phyloP scores from a whole-genome alignment of 2,888 invertebrate genomes.

The Microdon myrmicae region DNA sequence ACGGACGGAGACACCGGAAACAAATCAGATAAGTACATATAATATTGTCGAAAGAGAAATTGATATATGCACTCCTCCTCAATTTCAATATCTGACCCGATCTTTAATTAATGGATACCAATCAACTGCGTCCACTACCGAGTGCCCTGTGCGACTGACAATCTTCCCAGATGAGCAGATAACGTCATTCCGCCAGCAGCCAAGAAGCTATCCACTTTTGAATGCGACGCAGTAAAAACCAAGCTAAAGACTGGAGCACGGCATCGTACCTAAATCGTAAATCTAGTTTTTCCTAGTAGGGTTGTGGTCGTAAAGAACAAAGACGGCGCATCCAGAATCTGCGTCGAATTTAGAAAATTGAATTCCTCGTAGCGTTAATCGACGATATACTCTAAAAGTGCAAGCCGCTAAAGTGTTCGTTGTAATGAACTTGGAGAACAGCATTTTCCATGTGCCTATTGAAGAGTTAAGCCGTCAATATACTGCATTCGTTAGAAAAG shows the following conservation, averaged over 20 bases:
- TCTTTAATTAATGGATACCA: background rate
- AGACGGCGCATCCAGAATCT: slow-evolving; percentile 18
- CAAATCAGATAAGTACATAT: slow-evolving; percentile 1
- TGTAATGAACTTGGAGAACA: slow-evolving; percentile 16
- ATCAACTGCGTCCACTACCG: no score
- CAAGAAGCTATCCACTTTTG: slow-evolving; percentile 1
- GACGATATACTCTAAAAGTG: slow-evolving; percentile 22
- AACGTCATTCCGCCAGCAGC: slow-evolving; percentile 5
- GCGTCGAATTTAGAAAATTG: slow-evolving; percentile 28
- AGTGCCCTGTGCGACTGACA: slow-evolving; percentile 17
- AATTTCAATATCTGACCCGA: slow-evolving; percentile 1
- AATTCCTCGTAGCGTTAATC: slow-evolving; percentile 38
- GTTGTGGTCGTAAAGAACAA: slow-evolving; percentile 25
- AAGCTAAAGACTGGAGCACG: slow-evolving; percentile 15
- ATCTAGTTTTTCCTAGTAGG: slow-evolving; percentile 7
- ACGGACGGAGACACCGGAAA: no score
- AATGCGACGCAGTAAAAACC: slow-evolving; percentile 9
- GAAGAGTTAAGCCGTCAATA: slow-evolving; percentile 2
- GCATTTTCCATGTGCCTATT: slow-evolving; percentile 10
- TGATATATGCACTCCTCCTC: slow-evolving; percentile 6
- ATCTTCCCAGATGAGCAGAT: slow-evolving; percentile 19
- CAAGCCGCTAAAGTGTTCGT: slow-evolving; percentile 9
- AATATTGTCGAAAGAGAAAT: background rate
- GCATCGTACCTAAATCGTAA: slow-evolving; percentile 2
- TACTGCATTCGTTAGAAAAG: background rate